Evolutionary conservation across 2,113 vertebrate genomes (phyloP), one percentile per base, ranked within the genome.

Genomic region (Podocnemis expansa): DNA sequence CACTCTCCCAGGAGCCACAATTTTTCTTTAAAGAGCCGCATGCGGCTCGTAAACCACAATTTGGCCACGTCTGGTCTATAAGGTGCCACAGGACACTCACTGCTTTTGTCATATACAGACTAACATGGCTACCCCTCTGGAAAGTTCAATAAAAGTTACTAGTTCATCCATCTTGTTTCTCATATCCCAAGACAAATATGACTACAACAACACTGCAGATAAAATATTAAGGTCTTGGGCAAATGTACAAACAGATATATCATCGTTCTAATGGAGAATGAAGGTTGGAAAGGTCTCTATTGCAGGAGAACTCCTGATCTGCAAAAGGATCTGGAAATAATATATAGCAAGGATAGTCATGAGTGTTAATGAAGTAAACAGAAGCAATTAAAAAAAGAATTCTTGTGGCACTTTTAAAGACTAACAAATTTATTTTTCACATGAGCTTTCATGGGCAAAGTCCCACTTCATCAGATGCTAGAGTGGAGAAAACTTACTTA

Each of bases 251-350:
- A 51, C 34, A 60, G 22, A 8, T 43, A 52, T 47, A 10, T 47
- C 6, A 47, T n/a, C 29, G 82, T 79, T 29, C 41, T 80, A 31
- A 3, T 0, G 31, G 27, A 7, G 52, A 38, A 67, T 5, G 38
- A 70, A 63, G 79, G 58, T 34, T 43, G n/a, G 90, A 56, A 17
- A 78, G 47, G 60, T 8, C 11, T 84, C 31, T 0, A 0, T 5
- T 54, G 25, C 45, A 38, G 41, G 38, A 85, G 22, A 76, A n/a
- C 19, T 5, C n/a, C 41, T 76, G 76, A 88, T 60, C 34, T 19
- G 4, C 2, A 27, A 47, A 82, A 84, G 9, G 1, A n/a, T 5
- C 47, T 38, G 34, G 12, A 82, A 12, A 13, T 8, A 49, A 14
- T 21, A 76, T 21, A 76, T 24, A 76, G 22, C 73, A 76, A 76